A percentile compares a stretch with the other conserved stretches of the same genome.
Evolutionary conservation across 2,797 vertebrate genomes (phyloP).

Genomic region (Perodicticus potto): DNA sequence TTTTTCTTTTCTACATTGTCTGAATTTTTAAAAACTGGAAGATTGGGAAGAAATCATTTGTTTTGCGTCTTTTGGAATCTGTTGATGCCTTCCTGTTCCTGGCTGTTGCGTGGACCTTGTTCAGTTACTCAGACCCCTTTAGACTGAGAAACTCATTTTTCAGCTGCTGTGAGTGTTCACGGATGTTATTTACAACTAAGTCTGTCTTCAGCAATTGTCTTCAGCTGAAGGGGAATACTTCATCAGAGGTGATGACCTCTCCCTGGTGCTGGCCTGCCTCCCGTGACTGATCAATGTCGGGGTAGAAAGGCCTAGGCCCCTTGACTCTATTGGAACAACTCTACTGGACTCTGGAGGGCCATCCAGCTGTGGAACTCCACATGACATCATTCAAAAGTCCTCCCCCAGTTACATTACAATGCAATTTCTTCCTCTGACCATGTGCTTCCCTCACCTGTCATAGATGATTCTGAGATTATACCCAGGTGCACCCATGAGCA

Average conservation of each 20-base stretch:
- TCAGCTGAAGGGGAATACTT: not conserved
- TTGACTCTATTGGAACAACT: not conserved
- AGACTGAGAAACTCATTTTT: not conserved
- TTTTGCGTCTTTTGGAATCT: slow-evolving; percentile 12
- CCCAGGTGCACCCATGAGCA: not conserved
- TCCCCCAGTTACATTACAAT: not conserved
- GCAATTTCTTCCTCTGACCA: not conserved
- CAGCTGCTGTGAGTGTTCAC: not conserved
- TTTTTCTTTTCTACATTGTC: not conserved
- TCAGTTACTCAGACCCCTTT: not conserved
- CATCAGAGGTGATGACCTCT: not conserved
- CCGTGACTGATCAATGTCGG: not conserved
- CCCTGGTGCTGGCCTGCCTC: not conserved
- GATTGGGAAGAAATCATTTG: not conserved
- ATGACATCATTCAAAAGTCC: not conserved
- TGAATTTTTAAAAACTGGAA: slow-evolving; percentile 15
- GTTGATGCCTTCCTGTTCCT: not conserved
- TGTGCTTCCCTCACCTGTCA: not conserved
- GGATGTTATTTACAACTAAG: not conserved
- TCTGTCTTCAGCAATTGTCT: not conserved
- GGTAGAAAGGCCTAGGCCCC: not conserved
- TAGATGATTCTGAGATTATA: not conserved
- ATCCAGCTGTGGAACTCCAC: not conserved
- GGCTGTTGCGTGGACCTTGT: not conserved
- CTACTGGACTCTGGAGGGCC: not conserved